phyloP scores from a whole-genome alignment of 2,888 invertebrate genomes.

The Leptothorax acervorum region DNA sequence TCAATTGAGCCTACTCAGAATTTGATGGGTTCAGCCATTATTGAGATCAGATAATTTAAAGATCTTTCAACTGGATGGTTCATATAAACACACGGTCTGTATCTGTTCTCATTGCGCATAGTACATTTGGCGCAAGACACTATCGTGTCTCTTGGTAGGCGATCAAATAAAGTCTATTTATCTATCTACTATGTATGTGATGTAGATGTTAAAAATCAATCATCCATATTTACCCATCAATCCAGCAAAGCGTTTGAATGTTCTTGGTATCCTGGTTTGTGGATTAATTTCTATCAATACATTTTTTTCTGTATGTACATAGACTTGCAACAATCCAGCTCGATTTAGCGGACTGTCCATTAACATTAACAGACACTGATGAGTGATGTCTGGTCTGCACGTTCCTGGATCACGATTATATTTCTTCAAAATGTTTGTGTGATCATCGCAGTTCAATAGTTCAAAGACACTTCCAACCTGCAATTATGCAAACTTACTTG shows the following conservation, averaged over 20 bases:
- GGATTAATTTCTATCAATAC: constrained; percentile 98
- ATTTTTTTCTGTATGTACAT: constrained; percentile 96
- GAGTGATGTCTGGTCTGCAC: constrained; percentile 98
- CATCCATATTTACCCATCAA: constrained; percentile 91
- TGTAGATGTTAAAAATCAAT: neutral
- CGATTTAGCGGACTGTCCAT: constrained; percentile 99
- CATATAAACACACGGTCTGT: too few relatives aligned
- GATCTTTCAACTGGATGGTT: too few relatives aligned
- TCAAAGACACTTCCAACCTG: constrained; percentile 96
- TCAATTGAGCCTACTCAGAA: too few relatives aligned
- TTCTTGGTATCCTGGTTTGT: constrained; percentile 98
- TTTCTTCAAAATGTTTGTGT: constrained; percentile 93
- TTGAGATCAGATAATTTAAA: too few relatives aligned
- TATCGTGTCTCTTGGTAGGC: too few relatives aligned
- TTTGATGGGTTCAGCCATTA: neutral
- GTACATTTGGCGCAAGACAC: too few relatives aligned
- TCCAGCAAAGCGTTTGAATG: constrained; percentile 98
- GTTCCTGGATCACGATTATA: constrained; percentile 94
- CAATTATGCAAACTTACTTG: neutral
- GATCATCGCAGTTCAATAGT: constrained; percentile 97
- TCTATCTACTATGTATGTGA: neutral
- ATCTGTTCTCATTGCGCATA: too few relatives aligned
- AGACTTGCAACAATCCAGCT: constrained; percentile 98
- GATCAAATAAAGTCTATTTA: neutral
- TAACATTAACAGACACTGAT: constrained; percentile 98